Percentiles rank a stretch among this genome's conserved stretches.
Conservation (phyloP, 2,888 invertebrate genomes). For the Machimus rusticus region DNA sequence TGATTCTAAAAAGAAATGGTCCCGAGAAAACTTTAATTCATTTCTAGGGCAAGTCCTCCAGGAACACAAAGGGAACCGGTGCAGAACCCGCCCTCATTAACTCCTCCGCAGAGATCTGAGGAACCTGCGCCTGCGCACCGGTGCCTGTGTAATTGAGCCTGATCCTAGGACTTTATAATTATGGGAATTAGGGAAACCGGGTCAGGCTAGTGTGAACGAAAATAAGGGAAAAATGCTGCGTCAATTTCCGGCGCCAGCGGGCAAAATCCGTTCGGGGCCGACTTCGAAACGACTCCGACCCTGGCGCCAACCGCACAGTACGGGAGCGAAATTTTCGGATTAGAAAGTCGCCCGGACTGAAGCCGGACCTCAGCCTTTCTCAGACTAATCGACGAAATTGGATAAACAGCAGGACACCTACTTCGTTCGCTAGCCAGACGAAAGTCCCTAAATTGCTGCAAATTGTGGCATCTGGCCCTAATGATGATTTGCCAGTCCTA, state of each 20-base stretch:
- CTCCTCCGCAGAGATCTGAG: neutral
- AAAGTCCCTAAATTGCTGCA: neutral
- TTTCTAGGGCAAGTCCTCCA: neutral
- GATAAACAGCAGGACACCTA: neutral
- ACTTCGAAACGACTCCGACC: neutral
- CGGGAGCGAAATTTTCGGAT: slow-evolving; percentile 25
- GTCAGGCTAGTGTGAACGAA: slow-evolving; percentile 16
- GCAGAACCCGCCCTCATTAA: neutral
- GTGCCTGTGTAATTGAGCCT: slow-evolving; percentile 42
- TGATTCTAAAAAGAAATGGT: neutral
- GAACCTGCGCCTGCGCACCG: neutral
- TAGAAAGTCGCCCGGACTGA: slow-evolving; percentile 16
- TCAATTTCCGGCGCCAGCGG: slow-evolving; percentile 48
- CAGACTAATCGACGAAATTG: neutral
- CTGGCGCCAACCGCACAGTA: slow-evolving; percentile 14
- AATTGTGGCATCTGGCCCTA: neutral
- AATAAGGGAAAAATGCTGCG: slow-evolving; percentile 45
- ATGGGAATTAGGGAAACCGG: slow-evolving; percentile 42
- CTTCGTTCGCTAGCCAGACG: neutral
- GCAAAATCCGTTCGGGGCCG: neutral
- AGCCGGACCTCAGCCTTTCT: neutral
- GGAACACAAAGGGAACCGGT: neutral
- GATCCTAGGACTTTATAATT: slow-evolving; percentile 41
- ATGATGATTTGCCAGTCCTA: neutral
- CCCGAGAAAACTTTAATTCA: neutral